Conservation (phyloP, 2,888 invertebrate species). For the Axea sp. region DNA sequence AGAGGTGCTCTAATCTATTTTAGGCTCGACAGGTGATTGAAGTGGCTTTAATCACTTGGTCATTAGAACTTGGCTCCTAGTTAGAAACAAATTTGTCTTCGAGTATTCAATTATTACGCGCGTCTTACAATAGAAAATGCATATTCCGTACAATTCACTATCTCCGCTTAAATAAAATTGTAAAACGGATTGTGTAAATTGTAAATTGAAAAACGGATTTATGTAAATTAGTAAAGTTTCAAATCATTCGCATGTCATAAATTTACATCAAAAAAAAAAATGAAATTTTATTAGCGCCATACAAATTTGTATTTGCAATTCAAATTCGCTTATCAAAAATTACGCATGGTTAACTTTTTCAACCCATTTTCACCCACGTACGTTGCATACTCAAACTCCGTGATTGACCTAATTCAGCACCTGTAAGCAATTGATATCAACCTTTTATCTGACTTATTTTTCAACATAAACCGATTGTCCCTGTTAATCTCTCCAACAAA, state of each 20-base stretch:
- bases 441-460: slow-evolving; percentile 1
- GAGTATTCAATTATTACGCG: slow-evolving; percentile 1
- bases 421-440: slow-evolving; percentile 1
- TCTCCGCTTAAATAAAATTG: too few relatives aligned
- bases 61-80: slow-evolving; percentile 35
- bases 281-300: too few relatives aligned
- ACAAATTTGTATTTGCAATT: not conserved
- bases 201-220: too few relatives aligned
- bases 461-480: slow-evolving; percentile 6
- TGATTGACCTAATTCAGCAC: too few relatives aligned
- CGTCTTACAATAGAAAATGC: not conserved
- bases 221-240: too few relatives aligned
- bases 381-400: too few relatives aligned
- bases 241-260: too few relatives aligned
- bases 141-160: too few relatives aligned
- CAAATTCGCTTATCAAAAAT: not conserved
- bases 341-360: not conserved
- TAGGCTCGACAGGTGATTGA: slow-evolving; percentile 46
- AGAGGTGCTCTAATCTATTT: slow-evolving; percentile 27
- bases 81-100: slow-evolving; percentile 27
- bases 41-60: slow-evolving; percentile 37
- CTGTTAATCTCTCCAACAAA: slow-evolving; percentile 15
- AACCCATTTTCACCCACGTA: not conserved
- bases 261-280: too few relatives aligned
- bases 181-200: too few relatives aligned